Base-by-base conservation (phyloP, 1,140 invertebrate genomes). In the Meloidogyne chitwoodi region DNA sequence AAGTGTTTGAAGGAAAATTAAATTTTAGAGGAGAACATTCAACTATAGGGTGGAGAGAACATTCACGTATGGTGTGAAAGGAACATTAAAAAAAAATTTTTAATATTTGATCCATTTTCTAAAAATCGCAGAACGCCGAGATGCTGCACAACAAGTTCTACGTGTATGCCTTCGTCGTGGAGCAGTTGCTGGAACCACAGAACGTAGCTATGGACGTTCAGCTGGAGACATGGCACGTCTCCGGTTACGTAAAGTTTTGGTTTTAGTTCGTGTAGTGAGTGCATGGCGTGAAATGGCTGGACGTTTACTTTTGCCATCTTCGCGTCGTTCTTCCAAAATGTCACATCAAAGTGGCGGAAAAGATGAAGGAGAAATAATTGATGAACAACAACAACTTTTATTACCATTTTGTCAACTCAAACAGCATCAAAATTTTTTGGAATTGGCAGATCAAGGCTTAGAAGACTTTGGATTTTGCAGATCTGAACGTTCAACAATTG, bases 161-260 rank as follows among this genome's bases (percentile, higher is more conserved):
- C 63, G 70, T 14, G 68, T 75, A 26, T 78, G 84, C 26, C 79
- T 77, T n/a, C 76, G 83, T 27, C 69, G 85, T 29, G 77, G 81
- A 41, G 81, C 83, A 8, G 74, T 77, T 12, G 80, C 64, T 14
- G 80, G 71, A 14, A 79, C 79, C 11, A 24, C 22, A 34, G 38
- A 73, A 24, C 19, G 19, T 8, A 22, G 19, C 5, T 29, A 73
- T 38, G 71, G 56, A 10, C 56, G 71, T 61, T 41, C 56, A 29
- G 6, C 71, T 14, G 12, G 56, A 8, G 84, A 83, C 24, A 19
- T 84, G 19, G 79, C 84, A 5, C 64, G 85, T 3, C 74, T 85
- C n/a, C 80, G 83, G 26, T 74, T 85, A 26, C 82, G 84, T 29
- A 85, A 85, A 61, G 84, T 85, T 27, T 68, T 85, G 24, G 78